These are phyloP conservation scores for Gavia stellata DNA, from an alignment of 2,113 vertebrate species.

Conservation along the genomic window DNA sequence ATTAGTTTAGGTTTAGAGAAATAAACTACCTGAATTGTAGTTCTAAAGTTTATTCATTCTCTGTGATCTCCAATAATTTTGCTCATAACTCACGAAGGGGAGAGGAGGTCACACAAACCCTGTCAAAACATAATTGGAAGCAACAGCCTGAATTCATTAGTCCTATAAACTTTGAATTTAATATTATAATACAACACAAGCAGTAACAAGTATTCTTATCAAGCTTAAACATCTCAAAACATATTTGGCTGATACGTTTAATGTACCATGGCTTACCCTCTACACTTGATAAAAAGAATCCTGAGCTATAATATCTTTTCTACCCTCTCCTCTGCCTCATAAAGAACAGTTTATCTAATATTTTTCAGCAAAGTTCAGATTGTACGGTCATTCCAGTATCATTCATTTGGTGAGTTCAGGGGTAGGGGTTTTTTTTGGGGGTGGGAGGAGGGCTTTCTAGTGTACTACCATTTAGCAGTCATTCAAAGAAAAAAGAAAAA, in stretches of 20 bases:
- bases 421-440: rapidly evolving
- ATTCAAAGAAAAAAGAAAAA: background rate
- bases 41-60: background rate
- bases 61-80: background rate
- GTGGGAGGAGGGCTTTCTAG: background rate
- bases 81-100: background rate
- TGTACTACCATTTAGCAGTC: background rate
- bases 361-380: background rate
- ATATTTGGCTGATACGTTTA: too few relatives aligned
- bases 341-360: background rate
- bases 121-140: background rate
- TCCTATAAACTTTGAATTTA: background rate
- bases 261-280: background rate
- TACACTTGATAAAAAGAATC: background rate
- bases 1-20: background rate
- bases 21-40: background rate
- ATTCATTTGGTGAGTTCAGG: background rate
- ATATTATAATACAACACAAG: background rate
- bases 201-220: background rate
- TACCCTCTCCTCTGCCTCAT: background rate
- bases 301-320: background rate
- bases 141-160: background rate
- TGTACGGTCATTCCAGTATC: background rate
- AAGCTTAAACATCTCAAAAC: background rate
- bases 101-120: background rate